phyloP scores from a whole-genome alignment of 1,140 invertebrate species.

The Drosophila takahashii region DNA sequence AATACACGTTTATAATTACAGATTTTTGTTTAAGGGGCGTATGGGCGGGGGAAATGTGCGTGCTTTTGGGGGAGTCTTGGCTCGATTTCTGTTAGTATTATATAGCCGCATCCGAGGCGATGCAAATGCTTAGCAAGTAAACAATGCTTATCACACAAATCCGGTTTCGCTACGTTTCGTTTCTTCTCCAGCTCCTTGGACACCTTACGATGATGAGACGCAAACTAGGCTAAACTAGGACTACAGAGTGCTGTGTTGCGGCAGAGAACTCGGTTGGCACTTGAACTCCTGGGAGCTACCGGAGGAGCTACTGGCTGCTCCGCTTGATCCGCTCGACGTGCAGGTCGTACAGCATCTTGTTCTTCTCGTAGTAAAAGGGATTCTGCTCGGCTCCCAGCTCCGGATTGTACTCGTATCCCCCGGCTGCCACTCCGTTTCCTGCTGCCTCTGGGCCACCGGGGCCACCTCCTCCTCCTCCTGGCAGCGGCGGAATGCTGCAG shows the following conservation, averaged over 20 bases:
- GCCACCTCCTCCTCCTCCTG: constrained; percentile 16
- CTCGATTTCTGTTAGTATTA: constrained; percentile 2
- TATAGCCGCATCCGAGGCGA: constrained; percentile 1
- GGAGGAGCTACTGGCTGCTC: constrained; percentile 53
- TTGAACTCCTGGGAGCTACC: too few relatives aligned
- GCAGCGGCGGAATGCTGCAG: constrained; percentile 55
- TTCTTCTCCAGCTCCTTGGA: constrained; percentile 3
- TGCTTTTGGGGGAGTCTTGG: constrained; percentile 15
- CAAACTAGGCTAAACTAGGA: constrained; percentile 8
- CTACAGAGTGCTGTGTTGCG: constrained; percentile 3
- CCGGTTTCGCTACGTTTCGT: too few relatives aligned
- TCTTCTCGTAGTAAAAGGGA: constrained; percentile 81
- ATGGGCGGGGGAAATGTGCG: constrained; percentile 7
- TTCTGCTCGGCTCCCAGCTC: constrained; percentile 75
- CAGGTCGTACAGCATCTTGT: constrained; percentile 81
- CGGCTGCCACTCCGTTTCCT: neutral
- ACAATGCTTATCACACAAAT: constrained; percentile 40
- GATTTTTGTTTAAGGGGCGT: too few relatives aligned
- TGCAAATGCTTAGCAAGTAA: constrained; percentile 28
- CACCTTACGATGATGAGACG: neutral
- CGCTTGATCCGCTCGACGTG: constrained; percentile 77
- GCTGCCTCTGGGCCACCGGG: constrained; percentile 3
- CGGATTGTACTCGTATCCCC: constrained; percentile 67
- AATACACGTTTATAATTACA: too few relatives aligned
- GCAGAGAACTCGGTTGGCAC: constrained; percentile 23